Percentiles rank a stretch among this genome's conserved stretches.
These are phyloP conservation scores for Protomyctophum bolini DNA, from an alignment of 2,113 vertebrate species.

Conservation along the genomic window DNA sequence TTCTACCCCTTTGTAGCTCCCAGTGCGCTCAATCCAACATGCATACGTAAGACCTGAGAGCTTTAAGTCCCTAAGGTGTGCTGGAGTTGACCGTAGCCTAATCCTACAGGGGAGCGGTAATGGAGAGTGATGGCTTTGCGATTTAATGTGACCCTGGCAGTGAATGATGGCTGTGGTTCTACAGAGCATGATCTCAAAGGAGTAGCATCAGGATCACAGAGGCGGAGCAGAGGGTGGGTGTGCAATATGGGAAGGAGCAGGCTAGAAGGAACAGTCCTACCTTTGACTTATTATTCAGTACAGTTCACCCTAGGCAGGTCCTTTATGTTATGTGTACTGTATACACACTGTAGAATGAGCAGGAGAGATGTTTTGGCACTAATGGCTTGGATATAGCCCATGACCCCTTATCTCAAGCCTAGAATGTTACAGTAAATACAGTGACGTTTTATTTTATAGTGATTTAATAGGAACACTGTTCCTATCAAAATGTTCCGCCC, in stretches of 20 bases:
- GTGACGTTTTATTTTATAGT: not conserved
- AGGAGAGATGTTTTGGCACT: constrained; percentile 14
- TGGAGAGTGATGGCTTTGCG: constrained; percentile 30
- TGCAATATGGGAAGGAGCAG: not conserved
- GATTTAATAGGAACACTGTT: not conserved
- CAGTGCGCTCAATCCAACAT: constrained; percentile 21
- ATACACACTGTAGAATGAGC: constrained; percentile 21
- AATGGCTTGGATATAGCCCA: constrained; percentile 1
- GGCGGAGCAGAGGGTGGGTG: constrained; percentile 8
- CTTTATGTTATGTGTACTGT: constrained; percentile 38
- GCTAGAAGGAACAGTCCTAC: not conserved
- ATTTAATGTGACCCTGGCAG: constrained; percentile 10
- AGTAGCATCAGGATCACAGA: constrained; percentile 13
- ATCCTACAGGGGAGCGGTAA: constrained; percentile 32
- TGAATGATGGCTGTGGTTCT: constrained; percentile 7
- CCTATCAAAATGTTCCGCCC: not conserved
- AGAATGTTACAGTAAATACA: constrained; percentile 8
- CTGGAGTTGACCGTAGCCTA: constrained; percentile 24
- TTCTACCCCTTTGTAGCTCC: constrained; percentile 4
- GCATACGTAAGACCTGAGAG: constrained; percentile 13
- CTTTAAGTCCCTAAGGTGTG: constrained; percentile 6
- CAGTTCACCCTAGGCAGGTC: constrained; percentile 24
- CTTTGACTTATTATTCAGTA: constrained; percentile 22
- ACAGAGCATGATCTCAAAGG: constrained; percentile 15
- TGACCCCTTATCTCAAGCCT: constrained; percentile 11